Conservation (phyloP, 2,888 invertebrate genomes). For the Clepsis dumicolana region DNA sequence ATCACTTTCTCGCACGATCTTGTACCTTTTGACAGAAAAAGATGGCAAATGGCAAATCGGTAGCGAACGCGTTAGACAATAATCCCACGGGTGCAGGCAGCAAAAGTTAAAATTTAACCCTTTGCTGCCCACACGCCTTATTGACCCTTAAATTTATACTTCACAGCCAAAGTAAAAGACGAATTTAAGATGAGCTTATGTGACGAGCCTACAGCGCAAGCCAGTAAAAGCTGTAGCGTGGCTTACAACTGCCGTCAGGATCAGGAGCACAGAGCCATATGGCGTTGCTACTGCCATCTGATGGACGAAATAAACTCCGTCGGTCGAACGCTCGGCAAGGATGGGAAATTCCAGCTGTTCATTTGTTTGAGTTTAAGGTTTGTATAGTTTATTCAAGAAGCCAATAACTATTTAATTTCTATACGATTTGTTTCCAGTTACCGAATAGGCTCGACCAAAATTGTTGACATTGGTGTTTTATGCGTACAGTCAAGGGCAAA, state of each 20-base stretch:
- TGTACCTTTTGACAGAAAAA: too few species aligned
- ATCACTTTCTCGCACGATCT: too few species aligned
- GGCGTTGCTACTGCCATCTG: constrained; percentile 95
- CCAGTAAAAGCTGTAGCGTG: constrained; percentile 70
- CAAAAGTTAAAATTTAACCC: too few species aligned
- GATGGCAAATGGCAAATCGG: too few species aligned
- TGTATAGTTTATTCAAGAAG: constrained; percentile 15
- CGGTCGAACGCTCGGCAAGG: constrained; percentile 95
- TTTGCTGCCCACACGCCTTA: too few species aligned
- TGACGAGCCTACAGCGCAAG: constrained; percentile 82
- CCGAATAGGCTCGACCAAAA: too few species aligned
- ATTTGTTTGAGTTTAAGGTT: constrained; percentile 97
- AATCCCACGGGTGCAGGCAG: too few species aligned
- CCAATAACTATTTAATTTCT: too few species aligned
- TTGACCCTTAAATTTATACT: not conserved
- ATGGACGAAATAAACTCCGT: constrained; percentile 95
- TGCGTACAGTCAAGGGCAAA: too few species aligned
- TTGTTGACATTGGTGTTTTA: too few species aligned
- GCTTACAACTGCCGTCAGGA: constrained; percentile 78
- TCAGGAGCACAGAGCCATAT: constrained; percentile 89
- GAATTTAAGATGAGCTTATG: constrained; percentile 91
- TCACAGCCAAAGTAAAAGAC: constrained; percentile 91
- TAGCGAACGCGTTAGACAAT: too few species aligned
- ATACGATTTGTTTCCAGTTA: too few species aligned
- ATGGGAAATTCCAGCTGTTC: constrained; percentile 99